Evolutionary conservation across 2,888 invertebrate species (phyloP).

Genomic region (Protonemura montana): DNA sequence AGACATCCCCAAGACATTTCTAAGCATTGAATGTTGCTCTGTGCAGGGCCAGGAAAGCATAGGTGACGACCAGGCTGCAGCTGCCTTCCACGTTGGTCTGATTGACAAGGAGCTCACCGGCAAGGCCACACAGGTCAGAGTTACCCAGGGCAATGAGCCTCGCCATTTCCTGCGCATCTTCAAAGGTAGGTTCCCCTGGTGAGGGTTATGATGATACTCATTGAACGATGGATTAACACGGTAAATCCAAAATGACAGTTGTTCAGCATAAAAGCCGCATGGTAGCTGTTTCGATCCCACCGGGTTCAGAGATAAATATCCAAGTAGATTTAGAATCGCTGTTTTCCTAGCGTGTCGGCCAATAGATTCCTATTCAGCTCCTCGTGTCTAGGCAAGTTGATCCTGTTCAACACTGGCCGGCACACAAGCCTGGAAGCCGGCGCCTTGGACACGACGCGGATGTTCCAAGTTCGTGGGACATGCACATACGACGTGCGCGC

Average conservation of each 20-base stretch:
- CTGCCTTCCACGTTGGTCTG: constrained; percentile 62
- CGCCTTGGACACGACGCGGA: constrained; percentile 65
- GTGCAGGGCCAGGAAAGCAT: constrained; percentile 61
- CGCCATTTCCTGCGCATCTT: constrained; percentile 77
- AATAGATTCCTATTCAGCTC: no score
- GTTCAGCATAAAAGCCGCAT: no score
- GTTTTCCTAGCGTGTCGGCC: no score
- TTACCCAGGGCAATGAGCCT: constrained; percentile 75
- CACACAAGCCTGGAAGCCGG: constrained; percentile 69
- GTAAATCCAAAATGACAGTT: no score
- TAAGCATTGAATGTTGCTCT: neutral
- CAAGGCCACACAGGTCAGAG: constrained; percentile 68
- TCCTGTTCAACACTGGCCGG: constrained; percentile 69
- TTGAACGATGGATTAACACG: no score
- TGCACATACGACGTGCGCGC: constrained; percentile 70
- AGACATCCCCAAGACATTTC: constrained; percentile 51
- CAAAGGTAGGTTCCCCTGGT: constrained; percentile 67
- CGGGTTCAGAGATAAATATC: no score
- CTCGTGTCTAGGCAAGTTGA: constrained; percentile 62
- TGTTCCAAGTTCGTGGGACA: constrained; percentile 63
- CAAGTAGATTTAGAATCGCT: no score
- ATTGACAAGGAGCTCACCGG: constrained; percentile 64
- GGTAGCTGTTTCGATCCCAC: no score
- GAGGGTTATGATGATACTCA: constrained; percentile 59
- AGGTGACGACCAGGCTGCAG: constrained; percentile 64